Base-by-base conservation (phyloP, 1,140 invertebrate species). In the Spodoptera frugiperda region DNA sequence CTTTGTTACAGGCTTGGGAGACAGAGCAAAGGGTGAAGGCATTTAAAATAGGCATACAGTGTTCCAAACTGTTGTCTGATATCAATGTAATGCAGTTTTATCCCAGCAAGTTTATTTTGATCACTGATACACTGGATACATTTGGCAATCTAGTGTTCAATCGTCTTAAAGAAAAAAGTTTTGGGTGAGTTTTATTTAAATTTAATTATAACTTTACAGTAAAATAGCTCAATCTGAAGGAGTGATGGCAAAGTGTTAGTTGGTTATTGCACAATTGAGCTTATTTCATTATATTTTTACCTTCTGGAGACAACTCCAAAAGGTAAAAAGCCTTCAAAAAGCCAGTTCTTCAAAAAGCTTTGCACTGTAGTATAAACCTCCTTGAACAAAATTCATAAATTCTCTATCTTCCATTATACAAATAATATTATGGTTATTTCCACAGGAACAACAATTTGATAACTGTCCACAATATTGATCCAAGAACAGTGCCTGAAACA, bases 71-170 rank as follows among this genome's bases (percentile, higher is more conserved):
- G 81, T 93, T 99, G 25, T 96, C 97, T 6, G 98, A 99, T 88
- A 97, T 97, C 14, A 96, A 96, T 79, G 98, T 97, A 0, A 96
- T 99, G 84, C 97, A 97, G 83, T 99, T 99, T 94, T 99, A 99
- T 95, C 99, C 99, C 0, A 99, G 98, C 93, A 99, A 99, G 95
- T 99, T 98, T 96, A 97, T 99, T 33, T 95, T 99, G 1, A 97
- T 99, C 53, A 99, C 98, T 54, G 98, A 99, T 89, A 98, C 99
- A 78, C 94, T 99, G 59, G 98, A 99, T 89, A 98, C 97, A 86
- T 99, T 99, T 96, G 98, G 98, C 53, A 96, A 97, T 88, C 95
- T 99, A 65, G 98, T 99, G 1, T 99, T 97, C 91, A 96, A 98
- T 76, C 95, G 99, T 84, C 94, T 99, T 30, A 96, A 96, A 87